Base-by-base conservation (phyloP, 2,113 vertebrate genomes). In the Heptranchias perlo region DNA sequence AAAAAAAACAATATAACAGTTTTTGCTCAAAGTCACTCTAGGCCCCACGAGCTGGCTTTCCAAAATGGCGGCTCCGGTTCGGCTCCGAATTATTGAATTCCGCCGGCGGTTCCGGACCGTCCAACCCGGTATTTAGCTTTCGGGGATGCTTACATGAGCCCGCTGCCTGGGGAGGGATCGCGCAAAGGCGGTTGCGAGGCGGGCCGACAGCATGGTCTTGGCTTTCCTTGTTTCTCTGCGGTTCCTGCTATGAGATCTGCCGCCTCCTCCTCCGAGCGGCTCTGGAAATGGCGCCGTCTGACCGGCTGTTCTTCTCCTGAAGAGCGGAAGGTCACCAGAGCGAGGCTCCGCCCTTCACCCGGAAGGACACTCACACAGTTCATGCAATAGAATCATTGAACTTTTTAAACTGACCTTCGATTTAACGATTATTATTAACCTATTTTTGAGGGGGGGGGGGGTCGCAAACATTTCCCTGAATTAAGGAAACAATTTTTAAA, bases 171-270 rank as follows among this genome's bases (percentile, higher is more conserved):
- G 99, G 69, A 99, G 97, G 96, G 97, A 97, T 95, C 98, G 98
- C 96, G 97, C 98, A 96, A 99, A 97, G 89, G 98, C 98, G 96
- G 98, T 98, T 65, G 98, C 99, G 89, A 99, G 98, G 96, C 99
- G 98, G 96, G 99, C 98, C 52, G 99, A 98, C 96, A 99, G 97
- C 99, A 99, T 99, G 0, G 1, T 28, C 0, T 0, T 0, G 0
- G 0, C 0, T 64, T 6, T 0, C 0, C 0, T 0, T 0, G 25
- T 0, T 69, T 23, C 1, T 0, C 13, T 3, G 39, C 0, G 0
- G 3, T 61, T 0, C n/a, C 62, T 0, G 86, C 16, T 16, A n/a
- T 18, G n/a, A 8, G 10, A 21, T 11, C 13, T 64, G 61, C 54
- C n/a, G 39, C 44, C 49, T 31, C 94, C 64, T 14, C 91, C 54